Conservation (phyloP, 2,797 vertebrate genomes). For the Onychomys arenicola region DNA sequence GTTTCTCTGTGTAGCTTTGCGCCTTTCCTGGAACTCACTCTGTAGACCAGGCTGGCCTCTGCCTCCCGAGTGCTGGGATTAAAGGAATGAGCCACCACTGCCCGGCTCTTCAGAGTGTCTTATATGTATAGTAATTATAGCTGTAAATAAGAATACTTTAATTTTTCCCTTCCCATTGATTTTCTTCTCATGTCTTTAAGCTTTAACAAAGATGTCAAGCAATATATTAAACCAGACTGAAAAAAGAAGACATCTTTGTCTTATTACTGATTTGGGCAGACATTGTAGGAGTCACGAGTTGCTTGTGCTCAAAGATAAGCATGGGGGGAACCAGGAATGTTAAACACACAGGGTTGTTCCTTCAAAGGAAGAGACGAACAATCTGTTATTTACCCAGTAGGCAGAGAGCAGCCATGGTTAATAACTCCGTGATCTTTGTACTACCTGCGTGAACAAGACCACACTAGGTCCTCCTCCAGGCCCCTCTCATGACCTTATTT, state of each 20-base stretch:
- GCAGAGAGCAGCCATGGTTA: too few species aligned
- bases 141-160: neutral
- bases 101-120: neutral
- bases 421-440: neutral
- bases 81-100: too few species aligned
- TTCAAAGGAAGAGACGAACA: too few species aligned
- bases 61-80: too few species aligned
- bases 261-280: neutral
- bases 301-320: neutral
- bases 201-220: neutral
- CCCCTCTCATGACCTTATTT: too few species aligned
- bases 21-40: too few species aligned
- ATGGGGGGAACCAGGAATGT: neutral
- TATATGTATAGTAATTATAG: neutral
- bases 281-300: neutral
- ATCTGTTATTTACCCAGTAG: too few species aligned
- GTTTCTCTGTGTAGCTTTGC: too few species aligned
- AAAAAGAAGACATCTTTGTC: neutral
- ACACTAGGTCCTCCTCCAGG: too few species aligned
- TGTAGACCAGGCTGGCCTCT: too few species aligned
- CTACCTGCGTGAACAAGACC: neutral
- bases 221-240: neutral
- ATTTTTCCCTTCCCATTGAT: neutral
- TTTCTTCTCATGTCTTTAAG: neutral
- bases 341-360: too few species aligned